Conservation (phyloP, 1,140 invertebrate species). For the Bombus waltoni region DNA sequence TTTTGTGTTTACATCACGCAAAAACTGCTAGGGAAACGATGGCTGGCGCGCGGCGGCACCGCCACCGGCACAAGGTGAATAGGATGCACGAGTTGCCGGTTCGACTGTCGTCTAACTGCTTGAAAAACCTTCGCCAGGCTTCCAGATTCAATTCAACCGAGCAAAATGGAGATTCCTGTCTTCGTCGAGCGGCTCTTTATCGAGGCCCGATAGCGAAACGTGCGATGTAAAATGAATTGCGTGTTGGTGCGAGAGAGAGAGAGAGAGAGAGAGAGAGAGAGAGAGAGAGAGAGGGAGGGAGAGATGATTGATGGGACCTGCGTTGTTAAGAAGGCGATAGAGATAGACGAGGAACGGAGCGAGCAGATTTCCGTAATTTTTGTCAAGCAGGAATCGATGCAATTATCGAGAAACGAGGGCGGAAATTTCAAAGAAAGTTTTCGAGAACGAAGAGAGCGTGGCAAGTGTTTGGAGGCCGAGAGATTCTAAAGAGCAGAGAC, state of each 20-base stretch:
- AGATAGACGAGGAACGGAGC: not conserved
- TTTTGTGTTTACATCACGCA: slow-evolving; percentile 65
- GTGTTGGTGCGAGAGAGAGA: not conserved
- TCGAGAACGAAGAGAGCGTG: not conserved
- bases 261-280: not conserved
- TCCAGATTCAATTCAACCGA: slow-evolving; percentile 19
- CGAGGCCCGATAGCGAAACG: not conserved
- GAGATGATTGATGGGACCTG: no score
- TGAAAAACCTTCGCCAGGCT: slow-evolving; percentile 6
- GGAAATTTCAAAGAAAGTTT: not conserved
- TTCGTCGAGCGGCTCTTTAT: not conserved
- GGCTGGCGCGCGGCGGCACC: not conserved
- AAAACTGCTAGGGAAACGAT: slow-evolving; percentile 47
- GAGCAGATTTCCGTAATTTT: not conserved
- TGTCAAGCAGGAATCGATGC: not conserved
- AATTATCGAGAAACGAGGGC: not conserved
- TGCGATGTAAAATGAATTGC: slow-evolving; percentile 21
- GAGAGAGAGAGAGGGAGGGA: not conserved
- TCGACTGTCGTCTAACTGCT: slow-evolving; percentile 40
- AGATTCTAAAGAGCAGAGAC: not conserved
- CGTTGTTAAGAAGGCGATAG: not conserved
- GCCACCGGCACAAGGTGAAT: slow-evolving; percentile 52
- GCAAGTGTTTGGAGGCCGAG: not conserved
- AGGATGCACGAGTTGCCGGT: slow-evolving; percentile 32
- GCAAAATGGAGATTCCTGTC: slow-evolving; percentile 32